These are phyloP conservation scores for Bufotes viridis DNA, from an alignment of 2,797 vertebrate genomes.

Conservation along the genomic window DNA sequence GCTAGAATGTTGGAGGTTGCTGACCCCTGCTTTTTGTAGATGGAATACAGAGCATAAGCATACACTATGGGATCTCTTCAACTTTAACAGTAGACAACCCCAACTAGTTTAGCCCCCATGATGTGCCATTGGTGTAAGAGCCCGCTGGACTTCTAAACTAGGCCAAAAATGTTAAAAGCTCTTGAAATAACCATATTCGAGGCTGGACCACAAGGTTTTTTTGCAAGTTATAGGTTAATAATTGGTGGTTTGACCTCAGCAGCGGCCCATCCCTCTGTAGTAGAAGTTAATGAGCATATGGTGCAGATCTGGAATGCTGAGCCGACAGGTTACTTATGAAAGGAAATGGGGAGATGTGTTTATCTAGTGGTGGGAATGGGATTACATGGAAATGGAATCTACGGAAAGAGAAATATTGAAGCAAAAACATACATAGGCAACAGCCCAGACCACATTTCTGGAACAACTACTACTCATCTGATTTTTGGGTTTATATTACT, in stretches of 20 bases:
- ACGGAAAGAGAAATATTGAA: slow-evolving; percentile 26
- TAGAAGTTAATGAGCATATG: slow-evolving; percentile 1
- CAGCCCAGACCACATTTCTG: neutral
- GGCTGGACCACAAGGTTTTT: neutral
- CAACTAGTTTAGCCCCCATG: too few relatives aligned
- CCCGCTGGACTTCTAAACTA: neutral
- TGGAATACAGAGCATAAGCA: too few relatives aligned
- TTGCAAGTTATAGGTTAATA: neutral
- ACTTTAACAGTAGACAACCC: too few relatives aligned
- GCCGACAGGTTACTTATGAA: slow-evolving; percentile 25
- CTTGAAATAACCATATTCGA: neutral
- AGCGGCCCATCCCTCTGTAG: neutral
- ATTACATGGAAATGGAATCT: neutral
- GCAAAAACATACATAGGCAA: neutral
- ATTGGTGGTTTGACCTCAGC: neutral
- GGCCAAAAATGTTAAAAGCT: neutral
- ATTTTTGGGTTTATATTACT: neutral
- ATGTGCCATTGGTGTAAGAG: too few relatives aligned
- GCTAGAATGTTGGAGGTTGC: too few relatives aligned
- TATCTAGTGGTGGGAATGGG: slow-evolving; percentile 28
- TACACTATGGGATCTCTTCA: too few relatives aligned
- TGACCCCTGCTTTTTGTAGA: too few relatives aligned
- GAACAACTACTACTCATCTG: neutral
- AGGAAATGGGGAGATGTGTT: slow-evolving; percentile 29
- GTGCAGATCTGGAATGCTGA: slow-evolving; percentile 33